phyloP scores from a whole-genome alignment of 2,888 invertebrate genomes.

The Leptura quadrifasciata region DNA sequence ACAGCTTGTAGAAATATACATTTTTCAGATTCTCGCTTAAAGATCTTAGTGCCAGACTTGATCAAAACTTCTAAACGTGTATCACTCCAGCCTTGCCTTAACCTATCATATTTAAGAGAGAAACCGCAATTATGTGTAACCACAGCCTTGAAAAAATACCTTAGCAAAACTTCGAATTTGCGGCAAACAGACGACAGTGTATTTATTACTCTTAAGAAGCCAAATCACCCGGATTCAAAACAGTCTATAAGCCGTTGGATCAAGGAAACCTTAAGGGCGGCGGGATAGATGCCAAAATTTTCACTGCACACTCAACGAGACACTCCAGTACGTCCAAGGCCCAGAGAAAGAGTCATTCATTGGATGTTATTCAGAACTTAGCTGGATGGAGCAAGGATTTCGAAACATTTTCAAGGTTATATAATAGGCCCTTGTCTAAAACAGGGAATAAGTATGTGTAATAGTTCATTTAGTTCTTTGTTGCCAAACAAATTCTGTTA shows the following conservation, averaged over 20 bases:
- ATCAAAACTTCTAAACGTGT: slow-evolving; percentile 1
- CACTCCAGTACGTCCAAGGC: slow-evolving; percentile 9
- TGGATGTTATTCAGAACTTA: slow-evolving; percentile 12
- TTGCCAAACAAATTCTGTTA: too few relatives aligned
- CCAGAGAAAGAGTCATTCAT: slow-evolving; percentile 3
- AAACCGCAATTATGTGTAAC: slow-evolving; percentile 15
- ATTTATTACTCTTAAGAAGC: not conserved
- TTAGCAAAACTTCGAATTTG: not conserved
- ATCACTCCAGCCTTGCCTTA: slow-evolving; percentile 1
- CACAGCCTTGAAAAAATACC: slow-evolving; percentile 3
- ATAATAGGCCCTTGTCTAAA: too few relatives aligned
- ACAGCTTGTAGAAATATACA: slow-evolving; percentile 9
- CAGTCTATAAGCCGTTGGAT: too few relatives aligned
- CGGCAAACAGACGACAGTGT: not conserved
- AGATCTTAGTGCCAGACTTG: not conserved
- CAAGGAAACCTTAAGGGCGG: too few relatives aligned
- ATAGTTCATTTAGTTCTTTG: too few relatives aligned
- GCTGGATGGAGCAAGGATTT: slow-evolving; percentile 11
- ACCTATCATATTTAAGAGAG: not conserved
- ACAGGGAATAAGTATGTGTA: too few relatives aligned
- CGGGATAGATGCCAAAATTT: slow-evolving; percentile 1
- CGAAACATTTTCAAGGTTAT: slow-evolving; percentile 3
- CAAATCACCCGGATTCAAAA: too few relatives aligned
- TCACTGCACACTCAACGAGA: slow-evolving; percentile 15
- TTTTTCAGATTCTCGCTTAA: not conserved